phyloP scores from a whole-genome alignment of 2,113 vertebrate genomes.

The Arenaria interpres region DNA sequence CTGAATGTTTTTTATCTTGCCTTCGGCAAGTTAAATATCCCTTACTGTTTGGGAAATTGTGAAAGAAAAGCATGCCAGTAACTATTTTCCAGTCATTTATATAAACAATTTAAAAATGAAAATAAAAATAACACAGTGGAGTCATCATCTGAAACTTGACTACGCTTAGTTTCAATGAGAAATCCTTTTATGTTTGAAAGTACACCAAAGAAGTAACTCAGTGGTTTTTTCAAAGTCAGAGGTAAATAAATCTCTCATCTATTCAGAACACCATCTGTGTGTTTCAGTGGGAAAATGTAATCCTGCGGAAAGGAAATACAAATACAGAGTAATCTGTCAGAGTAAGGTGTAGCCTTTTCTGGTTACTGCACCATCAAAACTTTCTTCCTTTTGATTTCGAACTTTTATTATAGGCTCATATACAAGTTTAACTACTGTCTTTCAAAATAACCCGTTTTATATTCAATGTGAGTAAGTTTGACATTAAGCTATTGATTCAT shows the following conservation, averaged over 20 bases:
- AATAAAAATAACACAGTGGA: not conserved
- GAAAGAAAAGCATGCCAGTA: not conserved
- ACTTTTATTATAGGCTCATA: not conserved
- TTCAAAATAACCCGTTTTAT: not conserved
- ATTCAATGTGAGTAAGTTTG: not conserved
- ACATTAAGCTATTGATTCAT: not conserved
- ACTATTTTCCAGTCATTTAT: not conserved
- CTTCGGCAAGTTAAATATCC: not conserved
- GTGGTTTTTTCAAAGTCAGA: not conserved
- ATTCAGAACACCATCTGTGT: not conserved
- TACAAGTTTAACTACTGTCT: not conserved
- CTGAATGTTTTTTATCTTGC: not conserved
- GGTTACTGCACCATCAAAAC: not conserved
- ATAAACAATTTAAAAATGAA: not conserved
- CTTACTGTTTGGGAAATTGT: not conserved
- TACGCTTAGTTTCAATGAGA: not conserved
- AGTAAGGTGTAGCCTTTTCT: not conserved
- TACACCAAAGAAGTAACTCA: not conserved
- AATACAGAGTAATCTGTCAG: not conserved
- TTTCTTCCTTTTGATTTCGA: not conserved
- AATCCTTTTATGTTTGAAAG: not conserved
- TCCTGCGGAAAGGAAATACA: not conserved
- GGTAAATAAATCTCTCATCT: not conserved
- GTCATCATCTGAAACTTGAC: not conserved
- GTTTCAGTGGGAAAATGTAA: not conserved